phyloP scores from a whole-genome alignment of 2,888 invertebrate species.

The Tetranychus truncatus region DNA sequence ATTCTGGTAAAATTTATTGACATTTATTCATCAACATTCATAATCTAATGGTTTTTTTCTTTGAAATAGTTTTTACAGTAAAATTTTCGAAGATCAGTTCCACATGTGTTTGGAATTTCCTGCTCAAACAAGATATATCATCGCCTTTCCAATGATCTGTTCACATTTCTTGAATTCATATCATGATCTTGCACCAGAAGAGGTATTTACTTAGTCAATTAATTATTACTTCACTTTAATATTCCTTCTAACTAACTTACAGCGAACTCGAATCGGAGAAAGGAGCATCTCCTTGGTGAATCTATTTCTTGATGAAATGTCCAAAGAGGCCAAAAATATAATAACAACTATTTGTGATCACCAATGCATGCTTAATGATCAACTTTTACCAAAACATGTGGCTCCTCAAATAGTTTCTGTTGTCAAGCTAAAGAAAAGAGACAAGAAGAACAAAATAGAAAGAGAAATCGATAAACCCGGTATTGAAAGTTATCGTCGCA shows the following conservation, averaged over 20 bases:
- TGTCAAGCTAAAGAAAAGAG: slow-evolving; percentile 60
- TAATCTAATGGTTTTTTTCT: slow-evolving; percentile 11
- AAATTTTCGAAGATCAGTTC: slow-evolving; percentile 92
- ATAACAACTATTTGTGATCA: slow-evolving; percentile 96
- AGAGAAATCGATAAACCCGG: slow-evolving; percentile 79
- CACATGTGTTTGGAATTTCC: slow-evolving; percentile 97
- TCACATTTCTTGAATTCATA: slow-evolving; percentile 95
- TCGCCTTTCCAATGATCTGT: slow-evolving; percentile 91
- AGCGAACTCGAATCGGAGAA: slow-evolving; percentile 81
- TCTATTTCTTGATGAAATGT: slow-evolving; percentile 94
- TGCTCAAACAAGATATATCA: slow-evolving; percentile 90
- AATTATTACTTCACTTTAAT: background rate
- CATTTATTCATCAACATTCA: slow-evolving; percentile 21
- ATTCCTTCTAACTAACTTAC: slow-evolving; percentile 20
- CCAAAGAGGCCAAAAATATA: slow-evolving; percentile 93
- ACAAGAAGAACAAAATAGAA: slow-evolving; percentile 47
- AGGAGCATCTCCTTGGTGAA: slow-evolving; percentile 87
- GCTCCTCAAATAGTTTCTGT: slow-evolving; percentile 66
- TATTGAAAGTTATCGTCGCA: slow-evolving; percentile 82
- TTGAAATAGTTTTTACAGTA: slow-evolving; percentile 56
- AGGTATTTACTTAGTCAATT: slow-evolving; percentile 35
- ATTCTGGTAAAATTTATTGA: slow-evolving; percentile 48
- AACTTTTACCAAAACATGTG: slow-evolving; percentile 82
- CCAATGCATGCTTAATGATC: slow-evolving; percentile 89
- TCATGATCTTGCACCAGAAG: slow-evolving; percentile 94